Base-by-base conservation (phyloP, 2,797 vertebrate genomes). In the Danionella dracula region DNA sequence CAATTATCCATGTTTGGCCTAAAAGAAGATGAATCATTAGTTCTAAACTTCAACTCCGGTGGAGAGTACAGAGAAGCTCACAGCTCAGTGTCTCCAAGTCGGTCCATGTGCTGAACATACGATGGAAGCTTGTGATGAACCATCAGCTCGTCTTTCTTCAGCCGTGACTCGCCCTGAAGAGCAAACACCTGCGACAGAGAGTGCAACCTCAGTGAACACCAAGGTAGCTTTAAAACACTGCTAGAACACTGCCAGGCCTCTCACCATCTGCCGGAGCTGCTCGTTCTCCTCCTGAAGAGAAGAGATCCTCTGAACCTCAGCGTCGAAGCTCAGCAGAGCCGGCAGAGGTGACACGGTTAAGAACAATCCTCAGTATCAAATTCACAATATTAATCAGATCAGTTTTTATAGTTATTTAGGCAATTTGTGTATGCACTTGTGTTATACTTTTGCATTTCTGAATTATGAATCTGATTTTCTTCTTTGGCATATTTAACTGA, bases 21-120 rank as follows among this genome's bases (percentile, higher is more conserved):
- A n/a, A n/a, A n/a, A n/a, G n/a, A n/a, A n/a, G n/a, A n/a, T n/a
- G n/a, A n/a, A n/a, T n/a, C n/a, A n/a, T n/a, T n/a, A n/a, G n/a
- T n/a, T n/a, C n/a, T n/a, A n/a, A n/a, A n/a, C n/a, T n/a, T n/a
- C n/a, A n/a, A n/a, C n/a, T n/a, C n/a, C n/a, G n/a, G 32, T 35
- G 32, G 8, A 35, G 8, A 3, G 32, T 34, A 8, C 32, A 35
- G 32, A 35, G 32, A 1, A 9, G 8, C 32, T 98, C 88, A 98
- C 96, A 97, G 91, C 83, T 99, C 95, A 11, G 93, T 95, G 85
- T 99, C 94, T 69, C 94, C 96, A 4, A 99, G 90, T 2, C 94
- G 93, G 86, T 99, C 96, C 94, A 97, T 98, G 81, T 91, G 94
- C 83, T 94, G 93, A 68, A 98, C 93, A 1, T 99, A 99, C 0